These are phyloP conservation scores for Apoda limacodes DNA, from an alignment of 2,888 invertebrate genomes.

Conservation along the genomic window DNA sequence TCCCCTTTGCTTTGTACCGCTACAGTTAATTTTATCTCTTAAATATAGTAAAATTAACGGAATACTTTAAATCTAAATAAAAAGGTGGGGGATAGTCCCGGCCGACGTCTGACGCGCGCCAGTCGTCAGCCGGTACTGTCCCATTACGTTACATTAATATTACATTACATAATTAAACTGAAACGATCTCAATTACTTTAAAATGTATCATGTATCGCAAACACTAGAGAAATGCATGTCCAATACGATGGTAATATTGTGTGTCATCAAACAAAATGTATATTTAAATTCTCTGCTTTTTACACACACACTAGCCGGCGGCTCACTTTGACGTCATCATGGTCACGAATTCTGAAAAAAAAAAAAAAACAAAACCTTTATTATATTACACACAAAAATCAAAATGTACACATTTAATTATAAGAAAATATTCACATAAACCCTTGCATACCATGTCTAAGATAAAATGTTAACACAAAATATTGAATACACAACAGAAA, in stretches of 20 bases:
- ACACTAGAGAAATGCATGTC: conserved; percentile 73
- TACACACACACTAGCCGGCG: conserved; percentile 75
- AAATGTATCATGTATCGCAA: conserved; percentile 69
- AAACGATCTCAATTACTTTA: conserved; percentile 67
- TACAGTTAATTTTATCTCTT: conserved; percentile 55
- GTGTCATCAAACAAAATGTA: conserved; percentile 73
- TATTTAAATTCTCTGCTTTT: conserved; percentile 72
- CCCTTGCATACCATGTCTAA: conserved; percentile 32
- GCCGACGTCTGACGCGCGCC: conserved; percentile 24
- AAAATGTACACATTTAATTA: conserved; percentile 1
- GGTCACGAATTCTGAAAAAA: conserved; percentile 94
- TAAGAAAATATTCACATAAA: conserved; percentile 23
- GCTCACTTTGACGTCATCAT: conserved; percentile 99
- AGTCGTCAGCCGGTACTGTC: conserved; percentile 17
- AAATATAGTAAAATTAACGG: conserved; percentile 67
- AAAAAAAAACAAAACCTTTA: conserved; percentile 25
- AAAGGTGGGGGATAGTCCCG: too few species aligned
- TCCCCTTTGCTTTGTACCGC: conserved; percentile 61
- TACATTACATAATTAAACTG: conserved; percentile 53
- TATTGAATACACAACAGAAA: conserved; percentile 41
- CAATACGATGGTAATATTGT: conserved; percentile 72
- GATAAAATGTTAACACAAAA: conserved; percentile 37
- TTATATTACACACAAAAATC: too few species aligned
- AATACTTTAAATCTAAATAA: conserved; percentile 64
- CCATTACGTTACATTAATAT: conserved; percentile 24